Base-by-base conservation (phyloP, 2,113 vertebrate species). In the Pao palembangensis region DNA sequence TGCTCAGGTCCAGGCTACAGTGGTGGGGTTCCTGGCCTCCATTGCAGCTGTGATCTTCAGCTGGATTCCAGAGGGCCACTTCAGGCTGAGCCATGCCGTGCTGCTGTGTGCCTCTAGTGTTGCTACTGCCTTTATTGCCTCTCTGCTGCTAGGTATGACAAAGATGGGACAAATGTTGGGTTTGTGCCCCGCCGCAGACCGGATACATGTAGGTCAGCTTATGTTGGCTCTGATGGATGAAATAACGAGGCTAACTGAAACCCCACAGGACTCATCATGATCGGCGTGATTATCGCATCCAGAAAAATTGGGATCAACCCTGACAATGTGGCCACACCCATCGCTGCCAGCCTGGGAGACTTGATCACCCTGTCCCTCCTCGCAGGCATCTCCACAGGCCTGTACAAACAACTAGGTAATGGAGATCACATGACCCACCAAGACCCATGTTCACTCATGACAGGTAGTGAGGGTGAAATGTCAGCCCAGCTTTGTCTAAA, bases 301-400 rank as follows among this genome's bases (percentile, higher is more conserved):
- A 93, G 93, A 70, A 98, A 93, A 86, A 93, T 98, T 34, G 96
- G 96, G 56, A 98, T 99, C 84, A 99, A 99, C 55, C 97, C 97
- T 4, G 96, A 98, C 79, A 98, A 98, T 0, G 96, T 99, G 51
- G 96, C 97, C 75, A 99, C 97, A 0, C 97, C 97, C 8, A 98
- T 99, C 4, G 97, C 97, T 38, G 97, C 97, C 63, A 98, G 96
- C 78, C 89, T 99, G 53, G 97, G 97, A 11, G 97, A 99, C 81
- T 93, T 99, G 71, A 95, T 99, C 88, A 99, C 97, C 3, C 88
- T 99, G 88, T 93, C 97, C 0, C 89, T 99, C 79, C 92, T 99
- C 28, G 94, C 97, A 2, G 96, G 97, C 81, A 95, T 99, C 88
- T 98, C 96, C 67, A 96, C 94, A 43, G 96, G 93, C 60, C 91